phyloP scores from a whole-genome alignment of 2,113 vertebrate species.

The Malurus melanocephalus region DNA sequence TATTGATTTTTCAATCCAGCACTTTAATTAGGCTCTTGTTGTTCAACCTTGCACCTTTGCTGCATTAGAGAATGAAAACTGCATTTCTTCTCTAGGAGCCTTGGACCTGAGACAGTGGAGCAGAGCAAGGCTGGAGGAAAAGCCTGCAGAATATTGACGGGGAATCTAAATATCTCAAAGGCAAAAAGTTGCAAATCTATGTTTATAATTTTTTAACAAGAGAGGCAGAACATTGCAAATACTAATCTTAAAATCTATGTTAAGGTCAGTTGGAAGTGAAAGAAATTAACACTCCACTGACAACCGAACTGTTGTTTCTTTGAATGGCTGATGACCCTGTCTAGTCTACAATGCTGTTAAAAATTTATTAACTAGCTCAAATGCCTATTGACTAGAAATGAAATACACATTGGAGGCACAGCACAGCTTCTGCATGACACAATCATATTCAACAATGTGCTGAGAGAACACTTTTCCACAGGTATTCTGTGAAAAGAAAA shows the following conservation, averaged over 20 bases:
- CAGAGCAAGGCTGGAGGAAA: slow-evolving; percentile 8
- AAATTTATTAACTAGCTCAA: slow-evolving; percentile 84
- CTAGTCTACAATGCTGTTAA: slow-evolving; percentile 75
- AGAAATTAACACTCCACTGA: slow-evolving; percentile 67
- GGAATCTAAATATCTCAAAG: slow-evolving; percentile 60
- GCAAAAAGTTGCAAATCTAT: slow-evolving; percentile 43
- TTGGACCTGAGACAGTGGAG: not conserved
- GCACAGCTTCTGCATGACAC: slow-evolving; percentile 71
- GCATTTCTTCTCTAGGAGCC: not conserved
- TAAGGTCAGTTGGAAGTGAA: slow-evolving; percentile 74
- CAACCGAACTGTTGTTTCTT: slow-evolving; percentile 72
- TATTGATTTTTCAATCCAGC: slow-evolving; percentile 53
- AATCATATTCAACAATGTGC: slow-evolving; percentile 78
- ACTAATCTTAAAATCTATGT: slow-evolving; percentile 54
- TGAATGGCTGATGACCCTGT: slow-evolving; percentile 81
- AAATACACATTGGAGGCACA: slow-evolving; percentile 76
- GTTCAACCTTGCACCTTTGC: slow-evolving; percentile 59
- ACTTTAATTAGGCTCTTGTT: slow-evolving; percentile 66
- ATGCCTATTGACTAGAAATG: slow-evolving; percentile 79
- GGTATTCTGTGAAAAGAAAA: slow-evolving; percentile 32
- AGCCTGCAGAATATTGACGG: slow-evolving; percentile 52
- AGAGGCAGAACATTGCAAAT: slow-evolving; percentile 33
- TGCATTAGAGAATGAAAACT: slow-evolving; percentile 25
- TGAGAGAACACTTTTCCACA: slow-evolving; percentile 72
- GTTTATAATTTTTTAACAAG: slow-evolving; percentile 54